Evolutionary conservation across 2,113 vertebrate genomes (phyloP).

Genomic region (Malaclemys terrapin): DNA sequence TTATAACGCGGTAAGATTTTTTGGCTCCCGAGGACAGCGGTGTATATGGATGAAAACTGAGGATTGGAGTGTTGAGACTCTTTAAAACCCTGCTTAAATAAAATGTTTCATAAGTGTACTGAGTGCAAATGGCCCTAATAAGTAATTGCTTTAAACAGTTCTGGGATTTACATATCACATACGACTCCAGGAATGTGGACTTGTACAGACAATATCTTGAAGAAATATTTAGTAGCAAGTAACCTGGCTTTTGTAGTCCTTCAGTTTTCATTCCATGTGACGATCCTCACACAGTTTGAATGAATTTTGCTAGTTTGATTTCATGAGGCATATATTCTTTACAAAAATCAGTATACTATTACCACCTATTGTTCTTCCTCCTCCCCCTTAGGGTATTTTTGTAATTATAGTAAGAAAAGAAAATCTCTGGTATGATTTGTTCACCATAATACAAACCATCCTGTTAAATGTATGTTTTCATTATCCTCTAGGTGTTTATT

Average conservation of each 20-base stretch:
- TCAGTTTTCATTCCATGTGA: neutral
- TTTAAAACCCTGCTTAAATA: slow-evolving; percentile 56
- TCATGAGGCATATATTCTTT: neutral
- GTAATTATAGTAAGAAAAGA: neutral
- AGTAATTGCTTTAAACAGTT: slow-evolving; percentile 31
- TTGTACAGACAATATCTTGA: neutral
- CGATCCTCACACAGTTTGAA: neutral
- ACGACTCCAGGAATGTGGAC: slow-evolving; percentile 17
- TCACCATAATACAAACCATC: neutral
- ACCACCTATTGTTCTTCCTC: neutral
- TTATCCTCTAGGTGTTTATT: neutral
- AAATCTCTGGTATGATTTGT: neutral
- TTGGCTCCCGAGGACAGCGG: no score
- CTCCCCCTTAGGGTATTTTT: neutral
- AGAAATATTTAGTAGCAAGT: slow-evolving; percentile 6
- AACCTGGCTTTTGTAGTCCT: slow-evolving; percentile 5
- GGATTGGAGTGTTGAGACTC: slow-evolving; percentile 22
- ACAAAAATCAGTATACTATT: neutral
- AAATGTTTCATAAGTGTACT: neutral
- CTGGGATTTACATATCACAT: slow-evolving; percentile 16
- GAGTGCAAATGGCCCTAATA: slow-evolving; percentile 35
- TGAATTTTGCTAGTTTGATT: neutral
- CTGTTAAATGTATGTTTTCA: neutral
- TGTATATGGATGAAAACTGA: slow-evolving; percentile 3
- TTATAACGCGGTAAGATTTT: no score